Percentiles rank a stretch among this genome's conserved stretches.
Conservation (phyloP, 2,113 vertebrate species). For the Egretta garzetta region DNA sequence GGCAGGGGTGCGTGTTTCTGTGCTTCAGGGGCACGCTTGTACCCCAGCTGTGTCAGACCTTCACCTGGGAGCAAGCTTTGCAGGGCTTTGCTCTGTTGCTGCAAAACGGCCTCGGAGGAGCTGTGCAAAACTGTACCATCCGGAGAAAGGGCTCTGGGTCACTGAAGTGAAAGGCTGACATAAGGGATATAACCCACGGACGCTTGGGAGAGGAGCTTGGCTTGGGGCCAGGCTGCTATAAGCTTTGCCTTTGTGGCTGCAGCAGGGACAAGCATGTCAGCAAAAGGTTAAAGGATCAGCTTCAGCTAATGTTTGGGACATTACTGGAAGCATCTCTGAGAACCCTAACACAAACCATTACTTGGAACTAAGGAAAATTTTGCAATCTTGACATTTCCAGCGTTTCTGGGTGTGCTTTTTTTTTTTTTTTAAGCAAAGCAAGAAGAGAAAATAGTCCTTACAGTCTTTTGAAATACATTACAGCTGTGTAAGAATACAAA, state of each 20-base stretch:
- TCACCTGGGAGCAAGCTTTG: background rate
- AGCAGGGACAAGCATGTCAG: background rate
- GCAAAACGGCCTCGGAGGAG: background rate
- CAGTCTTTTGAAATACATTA: background rate
- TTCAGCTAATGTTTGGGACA: background rate
- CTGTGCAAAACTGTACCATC: background rate
- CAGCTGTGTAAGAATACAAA: background rate
- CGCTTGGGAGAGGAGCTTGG: background rate
- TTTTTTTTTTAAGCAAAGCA: background rate
- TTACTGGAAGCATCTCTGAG: background rate
- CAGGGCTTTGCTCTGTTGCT: background rate
- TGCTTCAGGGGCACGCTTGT: fast-evolving
- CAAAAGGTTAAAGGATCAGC: background rate
- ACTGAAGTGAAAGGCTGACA: background rate
- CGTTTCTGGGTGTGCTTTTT: background rate
- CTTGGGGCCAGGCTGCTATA: background rate
- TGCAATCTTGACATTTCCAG: background rate
- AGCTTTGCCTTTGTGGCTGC: background rate
- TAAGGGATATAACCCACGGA: background rate
- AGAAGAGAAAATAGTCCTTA: background rate
- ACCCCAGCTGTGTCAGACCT: background rate
- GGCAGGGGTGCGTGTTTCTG: fast-evolving
- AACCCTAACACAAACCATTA: background rate
- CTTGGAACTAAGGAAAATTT: background rate
- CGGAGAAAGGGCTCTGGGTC: background rate